Evolutionary conservation across 2,797 vertebrate genomes (phyloP).

Genomic region (Sciurus carolinensis): DNA sequence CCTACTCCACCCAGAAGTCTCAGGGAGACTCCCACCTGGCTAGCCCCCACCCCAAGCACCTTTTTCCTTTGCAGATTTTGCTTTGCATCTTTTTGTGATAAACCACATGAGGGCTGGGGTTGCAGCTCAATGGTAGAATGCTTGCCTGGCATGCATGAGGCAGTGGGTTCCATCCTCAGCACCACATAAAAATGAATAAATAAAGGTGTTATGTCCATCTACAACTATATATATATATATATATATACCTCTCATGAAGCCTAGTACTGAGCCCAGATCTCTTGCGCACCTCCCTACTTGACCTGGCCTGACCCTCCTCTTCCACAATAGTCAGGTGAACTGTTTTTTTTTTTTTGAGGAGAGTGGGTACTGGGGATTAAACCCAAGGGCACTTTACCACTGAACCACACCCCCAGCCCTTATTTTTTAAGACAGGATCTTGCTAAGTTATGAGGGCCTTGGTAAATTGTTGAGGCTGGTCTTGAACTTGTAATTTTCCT

Average conservation of each 20-base stretch:
- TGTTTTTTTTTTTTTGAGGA: background rate
- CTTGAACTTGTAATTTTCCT: background rate
- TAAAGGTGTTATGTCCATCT: too few relatives aligned
- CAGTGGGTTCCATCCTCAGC: too few relatives aligned
- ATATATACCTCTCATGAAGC: background rate
- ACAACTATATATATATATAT: too few relatives aligned
- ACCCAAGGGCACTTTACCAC: background rate
- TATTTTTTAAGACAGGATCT: background rate
- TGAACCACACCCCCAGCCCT: background rate
- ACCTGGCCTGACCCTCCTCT: background rate
- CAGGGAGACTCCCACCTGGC: too few relatives aligned
- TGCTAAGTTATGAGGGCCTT: too few relatives aligned
- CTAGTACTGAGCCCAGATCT: rapidly evolving
- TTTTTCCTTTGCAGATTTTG: background rate
- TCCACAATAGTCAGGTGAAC: too few relatives aligned
- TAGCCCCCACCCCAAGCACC: background rate
- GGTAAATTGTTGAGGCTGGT: background rate
- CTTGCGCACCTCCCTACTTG: background rate
- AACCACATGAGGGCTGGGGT: too few relatives aligned
- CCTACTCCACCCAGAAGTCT: too few relatives aligned
- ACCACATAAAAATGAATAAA: too few relatives aligned
- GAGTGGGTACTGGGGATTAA: background rate
- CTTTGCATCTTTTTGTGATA: background rate
- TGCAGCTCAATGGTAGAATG: too few relatives aligned
- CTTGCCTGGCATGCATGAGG: too few relatives aligned